Base-by-base conservation (phyloP, 1,140 invertebrate genomes). In the Diprion similis region DNA sequence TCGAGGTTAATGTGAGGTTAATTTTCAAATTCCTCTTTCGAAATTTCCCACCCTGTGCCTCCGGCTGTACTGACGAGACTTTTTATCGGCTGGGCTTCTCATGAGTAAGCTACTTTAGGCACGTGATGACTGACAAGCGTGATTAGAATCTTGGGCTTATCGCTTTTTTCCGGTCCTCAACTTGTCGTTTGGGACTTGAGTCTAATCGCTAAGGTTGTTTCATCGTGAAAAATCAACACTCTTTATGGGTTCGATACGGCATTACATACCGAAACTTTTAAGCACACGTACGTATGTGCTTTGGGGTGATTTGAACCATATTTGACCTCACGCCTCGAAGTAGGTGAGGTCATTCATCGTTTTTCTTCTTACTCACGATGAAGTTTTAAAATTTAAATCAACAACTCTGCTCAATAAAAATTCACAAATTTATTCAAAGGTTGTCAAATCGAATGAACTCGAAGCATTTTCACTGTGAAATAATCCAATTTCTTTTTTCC, bases 1-100 rank as follows among this genome's bases (percentile, higher is more conserved):
- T 59, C 51, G 51, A 9, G 51, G 51, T 59, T 59, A 59, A 59
- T 59, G 51, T 59, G 51, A 59, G 51, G 51, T 59, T 59, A 59
- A 59, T 59, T 59, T 59, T 59, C 51, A 59, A 8, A 59, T 59
- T 59, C 51, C n/a, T 8, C 11, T 8, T 4, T n/a, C 2, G n/a
- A 59, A 59, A 11, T 59, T n/a, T 59, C 24, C 24, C 24, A 37
- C 24, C 24, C 24, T 37, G 24, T 37, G 6, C 47, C 45, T 51
- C 51, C 69, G 67, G 59, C 37, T 59, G 6, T 13, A 59, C 51
- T 59, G 11, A 59, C 8, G 51, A 59, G 51, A 11, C 24, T 59
- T 59, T 59, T 59, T 59, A 59, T 59, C 51, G 3, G 51, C n/a
- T 59, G 11, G 51, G 51, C 51, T 59, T 17, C 51, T 37, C 24